A percentile compares a stretch with the other conserved stretches of the same genome.
These are phyloP conservation scores for Rhynchophorus ferrugineus DNA, from an alignment of 1,140 invertebrate genomes.

Conservation along the genomic window DNA sequence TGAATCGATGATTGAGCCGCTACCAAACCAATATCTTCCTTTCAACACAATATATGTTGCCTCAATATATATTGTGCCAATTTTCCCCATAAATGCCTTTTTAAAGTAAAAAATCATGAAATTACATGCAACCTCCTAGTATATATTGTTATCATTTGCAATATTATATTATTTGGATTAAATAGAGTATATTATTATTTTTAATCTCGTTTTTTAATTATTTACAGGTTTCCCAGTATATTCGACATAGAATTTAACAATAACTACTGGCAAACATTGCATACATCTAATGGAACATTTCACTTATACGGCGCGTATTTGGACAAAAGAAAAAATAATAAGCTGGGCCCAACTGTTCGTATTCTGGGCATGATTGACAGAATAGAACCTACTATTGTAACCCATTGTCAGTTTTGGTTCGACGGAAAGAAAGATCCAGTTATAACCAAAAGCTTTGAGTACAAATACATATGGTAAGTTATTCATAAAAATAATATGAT, in stretches of 20 bases:
- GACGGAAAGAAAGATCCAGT: slow-evolving; percentile 69
- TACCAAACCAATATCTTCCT: too few species aligned
- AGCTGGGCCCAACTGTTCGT: slow-evolving; percentile 70
- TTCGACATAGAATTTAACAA: slow-evolving; percentile 89
- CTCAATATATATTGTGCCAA: too few species aligned
- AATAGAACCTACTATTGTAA: slow-evolving; percentile 73
- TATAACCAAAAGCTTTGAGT: slow-evolving; percentile 74
- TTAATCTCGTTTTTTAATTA: too few species aligned
- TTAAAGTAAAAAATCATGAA: too few species aligned
- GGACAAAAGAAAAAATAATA: slow-evolving; percentile 68
- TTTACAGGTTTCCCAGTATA: slow-evolving; percentile 66
- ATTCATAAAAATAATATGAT: not conserved
- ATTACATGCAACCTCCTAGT: too few species aligned
- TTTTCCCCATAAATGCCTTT: too few species aligned
- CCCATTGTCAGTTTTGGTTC: slow-evolving; percentile 87
- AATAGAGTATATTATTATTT: too few species aligned
- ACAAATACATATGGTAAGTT: slow-evolving; percentile 80
- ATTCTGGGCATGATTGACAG: slow-evolving; percentile 87
- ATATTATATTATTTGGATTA: not conserved
- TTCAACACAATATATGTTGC: too few species aligned
- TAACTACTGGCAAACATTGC: slow-evolving; percentile 80
- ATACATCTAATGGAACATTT: slow-evolving; percentile 75
- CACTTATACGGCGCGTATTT: slow-evolving; percentile 85
- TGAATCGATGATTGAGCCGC: too few species aligned
- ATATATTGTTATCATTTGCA: not conserved